phyloP scores from a whole-genome alignment of 1,140 invertebrate genomes.

The Chironomus tepperi region DNA sequence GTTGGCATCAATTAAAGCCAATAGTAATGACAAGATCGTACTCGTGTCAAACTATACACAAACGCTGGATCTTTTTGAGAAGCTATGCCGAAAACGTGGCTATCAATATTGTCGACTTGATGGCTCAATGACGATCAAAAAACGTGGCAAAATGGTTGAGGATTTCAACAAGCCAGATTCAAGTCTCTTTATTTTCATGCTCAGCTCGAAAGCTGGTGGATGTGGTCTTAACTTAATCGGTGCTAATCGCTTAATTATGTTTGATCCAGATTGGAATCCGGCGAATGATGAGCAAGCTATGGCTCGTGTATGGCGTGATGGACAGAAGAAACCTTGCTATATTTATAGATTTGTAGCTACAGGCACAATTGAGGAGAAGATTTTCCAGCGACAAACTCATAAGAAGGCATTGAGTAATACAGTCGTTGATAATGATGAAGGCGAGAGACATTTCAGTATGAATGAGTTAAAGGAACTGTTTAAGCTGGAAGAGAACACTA shows the following conservation, averaged over 20 bases:
- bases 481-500: conserved; percentile 72
- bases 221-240: conserved; percentile 86
- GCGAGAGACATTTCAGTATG: conserved; percentile 87
- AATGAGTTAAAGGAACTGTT: conserved; percentile 92
- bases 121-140: conserved; percentile 97
- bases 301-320: conserved; percentile 98
- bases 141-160: conserved; percentile 93
- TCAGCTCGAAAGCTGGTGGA: conserved; percentile 98
- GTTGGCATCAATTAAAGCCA: conserved; percentile 81
- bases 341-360: conserved; percentile 87
- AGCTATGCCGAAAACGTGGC: conserved; percentile 64
- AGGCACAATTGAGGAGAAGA: conserved; percentile 98
- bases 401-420: conserved; percentile 97
- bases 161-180: conserved; percentile 86
- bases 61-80: conserved; percentile 95
- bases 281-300: conserved; percentile 99
- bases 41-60: conserved; percentile 99
- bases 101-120: conserved; percentile 91
- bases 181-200: conserved; percentile 91
- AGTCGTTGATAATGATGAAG: conserved; percentile 96
- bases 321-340: conserved; percentile 97
- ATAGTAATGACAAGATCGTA: conserved; percentile 92
- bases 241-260: conserved; percentile 92
- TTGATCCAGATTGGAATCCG: conserved; percentile 99
- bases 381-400: conserved; percentile 97